Base-by-base conservation (phyloP, 2,888 invertebrate species). In the Drepanosiphum platanoidis region DNA sequence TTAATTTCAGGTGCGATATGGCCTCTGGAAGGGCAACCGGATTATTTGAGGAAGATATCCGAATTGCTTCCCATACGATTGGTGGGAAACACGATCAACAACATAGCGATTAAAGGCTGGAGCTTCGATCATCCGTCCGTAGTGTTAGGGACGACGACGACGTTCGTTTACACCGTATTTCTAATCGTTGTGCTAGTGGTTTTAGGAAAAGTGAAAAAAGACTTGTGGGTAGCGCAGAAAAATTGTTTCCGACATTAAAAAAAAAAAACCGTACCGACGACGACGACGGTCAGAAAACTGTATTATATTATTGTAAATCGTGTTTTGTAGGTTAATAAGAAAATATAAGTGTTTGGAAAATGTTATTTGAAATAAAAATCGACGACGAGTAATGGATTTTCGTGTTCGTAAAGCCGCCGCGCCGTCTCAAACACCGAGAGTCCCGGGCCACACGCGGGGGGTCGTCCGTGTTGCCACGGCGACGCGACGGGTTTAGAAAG, bases 11-110 rank as follows among this genome's bases (percentile, higher is more conserved):
- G 79, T 22, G 46, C 68, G 8, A 32, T 79, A 46, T 79, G 79
- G 79, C 68, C 79, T 34, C n/a, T 79, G 42, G 79, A 79, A 68
- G 79, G 79, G 34, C 79, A 79, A 9, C 79, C 79, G 3, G 4
- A n/a, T 2, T 32, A n/a, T 7, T 66, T 79, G 27, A 79, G 34
- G 13, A n/a, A 7, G 4, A 0, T 68, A 5, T 68, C 79, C 0
- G 34, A 52, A n/a, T 8, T 68, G 34, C 32, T 79, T 34, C 79
- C 79, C 13, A 66, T 79, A 27, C 46, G 68, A 5, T n/a, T 79
- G 34, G 68, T 61, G 7, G 79, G 79, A 34, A 68, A 79, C 8
- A 68, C n/a, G 13, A 68, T 68, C 46, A 79, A 68, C 46, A 22
- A 79, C 8, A 68, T 79, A 30, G 68, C 46, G 46, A 8, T 79